Evolutionary conservation across 2,797 vertebrate genomes (phyloP).

Genomic region (Sebastes cheni): DNA sequence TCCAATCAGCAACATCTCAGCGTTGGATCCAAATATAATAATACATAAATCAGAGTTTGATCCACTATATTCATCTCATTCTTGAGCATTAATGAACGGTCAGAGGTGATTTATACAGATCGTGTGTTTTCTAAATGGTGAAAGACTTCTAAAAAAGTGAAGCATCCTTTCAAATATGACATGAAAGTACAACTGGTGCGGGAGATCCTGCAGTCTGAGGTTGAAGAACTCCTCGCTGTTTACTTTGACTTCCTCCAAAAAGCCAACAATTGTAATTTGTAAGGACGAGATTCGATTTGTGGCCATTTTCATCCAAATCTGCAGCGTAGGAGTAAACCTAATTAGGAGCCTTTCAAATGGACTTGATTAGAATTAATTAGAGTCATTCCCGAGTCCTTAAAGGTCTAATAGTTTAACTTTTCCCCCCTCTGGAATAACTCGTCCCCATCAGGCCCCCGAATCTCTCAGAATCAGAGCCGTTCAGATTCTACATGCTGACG

Average conservation of each 20-base stretch:
- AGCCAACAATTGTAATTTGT: background rate
- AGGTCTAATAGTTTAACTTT: background rate
- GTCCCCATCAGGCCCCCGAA: background rate
- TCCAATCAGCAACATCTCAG: background rate
- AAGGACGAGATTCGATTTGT: background rate
- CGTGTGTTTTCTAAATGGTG: background rate
- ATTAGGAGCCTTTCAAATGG: background rate
- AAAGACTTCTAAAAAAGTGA: background rate
- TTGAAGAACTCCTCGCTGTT: background rate
- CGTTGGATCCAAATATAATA: background rate
- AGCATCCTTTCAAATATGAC: background rate
- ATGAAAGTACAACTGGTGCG: background rate
- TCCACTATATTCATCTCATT: background rate
- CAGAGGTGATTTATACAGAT: too few relatives aligned
- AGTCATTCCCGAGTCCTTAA: background rate
- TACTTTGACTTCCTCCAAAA: background rate
- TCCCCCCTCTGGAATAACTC: background rate
- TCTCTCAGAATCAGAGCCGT: background rate
- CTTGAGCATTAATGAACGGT: background rate
- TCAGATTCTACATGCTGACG: background rate
- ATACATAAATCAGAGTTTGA: background rate
- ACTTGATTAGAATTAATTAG: background rate
- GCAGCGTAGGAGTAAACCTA: background rate
- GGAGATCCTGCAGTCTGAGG: background rate
- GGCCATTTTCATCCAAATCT: background rate